A percentile compares a stretch with the other conserved stretches of the same genome.
Conservation (phyloP, 2,113 vertebrate genomes). For the Otis tarda region DNA sequence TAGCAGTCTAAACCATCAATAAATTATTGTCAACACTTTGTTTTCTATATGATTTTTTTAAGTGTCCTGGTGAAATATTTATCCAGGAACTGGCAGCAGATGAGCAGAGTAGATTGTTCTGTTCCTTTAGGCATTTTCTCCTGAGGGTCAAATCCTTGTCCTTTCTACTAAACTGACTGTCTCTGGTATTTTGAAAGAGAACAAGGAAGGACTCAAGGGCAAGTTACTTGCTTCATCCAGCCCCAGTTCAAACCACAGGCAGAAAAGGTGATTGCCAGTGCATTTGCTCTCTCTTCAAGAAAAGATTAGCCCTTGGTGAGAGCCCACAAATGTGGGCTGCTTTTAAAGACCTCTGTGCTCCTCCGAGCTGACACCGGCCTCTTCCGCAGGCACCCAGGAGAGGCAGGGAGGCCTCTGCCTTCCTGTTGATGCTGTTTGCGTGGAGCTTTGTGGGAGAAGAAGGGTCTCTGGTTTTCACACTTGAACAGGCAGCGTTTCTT, state of each 20-base stretch:
- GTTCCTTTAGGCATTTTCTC: neutral
- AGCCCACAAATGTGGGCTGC: fast-evolving
- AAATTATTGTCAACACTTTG: conserved; percentile 32
- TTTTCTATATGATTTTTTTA: neutral
- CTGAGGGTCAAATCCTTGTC: conserved; percentile 1
- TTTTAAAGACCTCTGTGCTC: neutral
- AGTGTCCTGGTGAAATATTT: conserved; percentile 51
- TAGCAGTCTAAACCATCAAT: neutral
- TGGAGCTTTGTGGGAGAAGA: neutral
- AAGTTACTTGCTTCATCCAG: neutral
- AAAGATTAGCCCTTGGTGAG: neutral
- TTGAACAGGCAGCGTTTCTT: neutral
- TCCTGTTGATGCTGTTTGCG: neutral
- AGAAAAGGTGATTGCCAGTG: neutral
- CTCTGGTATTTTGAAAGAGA: neutral
- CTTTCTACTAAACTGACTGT: neutral
- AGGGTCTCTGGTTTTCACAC: neutral
- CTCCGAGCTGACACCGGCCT: fast-evolving
- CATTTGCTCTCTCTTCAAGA: neutral
- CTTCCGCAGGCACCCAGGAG: neutral
- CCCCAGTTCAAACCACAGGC: neutral
- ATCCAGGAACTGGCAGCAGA: neutral
- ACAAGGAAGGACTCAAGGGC: neutral
- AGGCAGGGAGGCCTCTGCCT: neutral
- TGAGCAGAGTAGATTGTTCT: neutral